Base-by-base conservation (phyloP, 2,888 invertebrate species). In the Cordilura impudica region DNA sequence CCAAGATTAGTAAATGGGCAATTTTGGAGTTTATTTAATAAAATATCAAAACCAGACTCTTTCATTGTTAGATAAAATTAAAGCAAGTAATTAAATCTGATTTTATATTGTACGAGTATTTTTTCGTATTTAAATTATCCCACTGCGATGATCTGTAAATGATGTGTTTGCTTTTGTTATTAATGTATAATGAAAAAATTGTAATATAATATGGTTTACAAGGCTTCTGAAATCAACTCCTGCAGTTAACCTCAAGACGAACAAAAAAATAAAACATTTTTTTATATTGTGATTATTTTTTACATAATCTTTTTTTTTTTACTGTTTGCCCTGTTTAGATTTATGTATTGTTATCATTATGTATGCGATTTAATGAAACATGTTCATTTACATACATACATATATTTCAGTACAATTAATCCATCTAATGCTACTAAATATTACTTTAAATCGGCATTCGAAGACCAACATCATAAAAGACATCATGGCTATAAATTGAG, bases 191-290 rank as follows among this genome's bases (percentile, higher is more conserved):
- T 70, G 60, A 31, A 65, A 66, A 79, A 79, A 54, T 79, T 79
- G 78, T 74, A 79, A 79, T 74, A 66, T 79, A 79, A 79, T 79
- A 79, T 74, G 78, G 66, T 79, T 74, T 79, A 74, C 43, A 49
- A 78, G 47, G 56, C 31, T 19, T 60, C 58, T 51, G 58, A 60
- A 43, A 66, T 58, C 58, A 67, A 73, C 67, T 79, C 73, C 67
- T 60, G 76, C 72, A 76, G 75, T 65, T 67, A 29, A 43, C 63
- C 61, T 71, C 56, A 18, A 56, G 43, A 58, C 23, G 49, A 69
- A 51, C 26, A 58, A n/a, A n/a, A n/a, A n/a, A n/a, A n/a, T n/a
- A n/a, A n/a, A n/a, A n/a, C n/a, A n/a, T n/a, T n/a, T n/a, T n/a
- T n/a, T n/a, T n/a, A n/a, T n/a, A n/a, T n/a, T n/a, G n/a, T n/a